Evolutionary conservation across 2,888 invertebrate species (phyloP).

Genomic region (Pristionchus exspectatus): DNA sequence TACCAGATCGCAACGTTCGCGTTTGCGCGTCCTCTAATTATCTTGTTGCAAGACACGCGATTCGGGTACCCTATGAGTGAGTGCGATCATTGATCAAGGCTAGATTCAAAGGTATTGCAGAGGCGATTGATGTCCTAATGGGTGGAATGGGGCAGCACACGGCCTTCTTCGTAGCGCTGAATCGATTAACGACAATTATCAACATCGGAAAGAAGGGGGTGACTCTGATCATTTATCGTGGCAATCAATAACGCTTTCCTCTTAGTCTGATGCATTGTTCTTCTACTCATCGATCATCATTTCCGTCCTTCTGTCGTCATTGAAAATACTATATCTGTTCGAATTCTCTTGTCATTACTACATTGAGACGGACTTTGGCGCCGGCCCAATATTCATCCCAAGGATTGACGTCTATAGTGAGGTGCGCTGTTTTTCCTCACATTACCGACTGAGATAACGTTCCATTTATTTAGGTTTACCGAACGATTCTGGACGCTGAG

Average conservation of each 20-base stretch:
- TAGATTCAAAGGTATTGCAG: background rate
- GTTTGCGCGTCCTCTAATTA: background rate
- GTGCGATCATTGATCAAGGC: too few species aligned
- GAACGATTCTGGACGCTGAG: background rate
- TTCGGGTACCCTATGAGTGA: background rate
- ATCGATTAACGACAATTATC: background rate
- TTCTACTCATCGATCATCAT: background rate
- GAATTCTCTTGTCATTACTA: background rate
- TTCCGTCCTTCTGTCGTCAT: background rate
- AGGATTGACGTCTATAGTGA: background rate
- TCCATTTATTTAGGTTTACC: too few species aligned
- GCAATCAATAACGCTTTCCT: background rate
- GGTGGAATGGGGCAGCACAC: background rate
- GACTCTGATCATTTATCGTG: background rate
- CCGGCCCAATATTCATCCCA: background rate
- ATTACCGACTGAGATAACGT: too few species aligned
- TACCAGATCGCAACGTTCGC: background rate
- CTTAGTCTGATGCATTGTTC: background rate
- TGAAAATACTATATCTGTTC: background rate
- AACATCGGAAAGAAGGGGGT: background rate
- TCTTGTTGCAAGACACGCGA: background rate
- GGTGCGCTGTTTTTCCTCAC: background rate
- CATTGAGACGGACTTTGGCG: slow-evolving; percentile 9
- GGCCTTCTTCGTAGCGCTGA: background rate
- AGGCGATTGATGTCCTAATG: background rate